Percentiles rank a stretch among this genome's conserved stretches.
Conservation (phyloP, 2,888 invertebrate genomes). For the Exephanes ischioxanthus region DNA sequence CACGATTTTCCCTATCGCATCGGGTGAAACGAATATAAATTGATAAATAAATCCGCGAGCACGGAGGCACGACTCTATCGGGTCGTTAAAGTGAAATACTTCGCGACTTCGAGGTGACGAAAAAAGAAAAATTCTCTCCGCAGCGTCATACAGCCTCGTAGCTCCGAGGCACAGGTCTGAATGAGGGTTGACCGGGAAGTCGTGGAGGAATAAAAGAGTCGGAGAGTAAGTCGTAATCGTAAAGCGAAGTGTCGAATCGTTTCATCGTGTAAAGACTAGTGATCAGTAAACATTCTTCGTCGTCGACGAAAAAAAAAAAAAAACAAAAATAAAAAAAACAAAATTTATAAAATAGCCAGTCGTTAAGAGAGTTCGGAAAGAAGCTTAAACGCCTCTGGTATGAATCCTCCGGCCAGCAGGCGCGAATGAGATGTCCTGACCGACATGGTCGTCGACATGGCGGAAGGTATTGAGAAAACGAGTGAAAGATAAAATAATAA, state of each 20-base stretch:
- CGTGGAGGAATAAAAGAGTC: slow-evolving; percentile 16
- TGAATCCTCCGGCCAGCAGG: slow-evolving; percentile 23
- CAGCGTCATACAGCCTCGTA: background rate
- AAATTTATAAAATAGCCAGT: background rate
- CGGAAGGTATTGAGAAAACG: slow-evolving; percentile 40
- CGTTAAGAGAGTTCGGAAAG: background rate
- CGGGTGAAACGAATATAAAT: background rate
- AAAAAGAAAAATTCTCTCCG: background rate
- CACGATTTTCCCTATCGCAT: background rate
- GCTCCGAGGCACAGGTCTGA: background rate
- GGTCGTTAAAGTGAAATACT: background rate
- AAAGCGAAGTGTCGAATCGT: slow-evolving; percentile 28
- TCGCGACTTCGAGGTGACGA: background rate
- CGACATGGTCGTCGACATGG: slow-evolving; percentile 49
- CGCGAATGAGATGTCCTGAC: slow-evolving; percentile 59
- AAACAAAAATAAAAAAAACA: background rate
- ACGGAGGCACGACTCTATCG: no score
- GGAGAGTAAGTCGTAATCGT: slow-evolving; percentile 8
- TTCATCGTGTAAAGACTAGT: slow-evolving; percentile 8
- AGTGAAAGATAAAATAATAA: background rate
- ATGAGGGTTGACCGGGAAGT: background rate
- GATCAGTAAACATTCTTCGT: background rate
- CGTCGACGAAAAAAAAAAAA: background rate
- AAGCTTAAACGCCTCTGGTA: background rate
- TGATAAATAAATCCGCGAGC: background rate